phyloP scores from a whole-genome alignment of 2,797 vertebrate genomes.

The Prionace glauca region DNA sequence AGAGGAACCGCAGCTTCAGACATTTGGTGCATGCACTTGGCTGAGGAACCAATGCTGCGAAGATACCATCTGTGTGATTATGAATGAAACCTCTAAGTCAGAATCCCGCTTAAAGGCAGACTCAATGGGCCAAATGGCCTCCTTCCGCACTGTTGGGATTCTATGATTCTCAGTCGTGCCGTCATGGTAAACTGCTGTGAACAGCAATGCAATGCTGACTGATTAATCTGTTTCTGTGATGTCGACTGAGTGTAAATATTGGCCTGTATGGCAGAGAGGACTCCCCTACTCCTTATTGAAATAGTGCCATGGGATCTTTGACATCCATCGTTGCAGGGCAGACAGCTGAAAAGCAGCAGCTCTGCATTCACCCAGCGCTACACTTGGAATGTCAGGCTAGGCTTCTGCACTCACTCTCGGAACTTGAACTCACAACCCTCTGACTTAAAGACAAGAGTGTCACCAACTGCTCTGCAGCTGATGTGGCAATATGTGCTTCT shows the following conservation, averaged over 20 bases:
- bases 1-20: too few species aligned
- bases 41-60: too few species aligned
- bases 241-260: neutral
- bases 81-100: too few species aligned
- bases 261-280: too few species aligned
- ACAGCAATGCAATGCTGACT: neutral
- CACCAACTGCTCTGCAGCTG: neutral
- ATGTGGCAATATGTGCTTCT: neutral
- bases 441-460: neutral
- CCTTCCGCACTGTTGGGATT: too few species aligned
- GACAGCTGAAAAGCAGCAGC: neutral
- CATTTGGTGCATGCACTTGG: too few species aligned
- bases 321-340: neutral
- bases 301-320: neutral
- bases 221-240: neutral
- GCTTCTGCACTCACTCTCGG: neutral
- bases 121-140: too few species aligned
- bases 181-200: too few species aligned
- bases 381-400: neutral
- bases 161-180: too few species aligned
- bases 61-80: too few species aligned
- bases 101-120: too few species aligned
- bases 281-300: neutral
- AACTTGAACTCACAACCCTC: neutral
- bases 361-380: neutral